Conservation (phyloP, 2,113 vertebrate genomes). For the Gavialis gangeticus region DNA sequence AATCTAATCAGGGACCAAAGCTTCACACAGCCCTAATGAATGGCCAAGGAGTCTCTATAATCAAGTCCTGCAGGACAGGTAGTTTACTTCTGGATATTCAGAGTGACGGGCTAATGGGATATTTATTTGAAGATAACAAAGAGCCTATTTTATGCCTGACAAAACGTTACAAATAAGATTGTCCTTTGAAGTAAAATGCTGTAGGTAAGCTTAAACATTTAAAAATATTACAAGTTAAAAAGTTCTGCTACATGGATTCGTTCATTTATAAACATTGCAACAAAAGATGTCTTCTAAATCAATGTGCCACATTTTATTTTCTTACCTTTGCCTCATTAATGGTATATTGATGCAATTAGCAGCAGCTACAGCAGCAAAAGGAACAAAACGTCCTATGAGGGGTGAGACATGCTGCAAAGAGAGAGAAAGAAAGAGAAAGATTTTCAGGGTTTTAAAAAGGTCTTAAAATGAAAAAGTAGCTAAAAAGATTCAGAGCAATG, state of each 20-base stretch:
- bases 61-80: neutral
- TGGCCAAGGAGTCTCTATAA: neutral
- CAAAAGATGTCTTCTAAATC: neutral
- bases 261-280: neutral
- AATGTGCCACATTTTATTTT: neutral
- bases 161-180: slow-evolving; percentile 5
- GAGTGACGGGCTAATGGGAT: neutral
- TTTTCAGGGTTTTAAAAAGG: neutral
- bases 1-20: too few species aligned
- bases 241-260: neutral
- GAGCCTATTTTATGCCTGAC: neutral
- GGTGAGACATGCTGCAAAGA: slow-evolving; percentile 89
- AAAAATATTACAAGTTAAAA: neutral
- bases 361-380: slow-evolving; percentile 98
- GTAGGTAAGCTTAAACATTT: neutral
- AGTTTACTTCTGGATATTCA: slow-evolving; percentile 9
- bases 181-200: neutral
- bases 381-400: slow-evolving; percentile 95
- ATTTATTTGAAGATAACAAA: slow-evolving; percentile 7
- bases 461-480: neutral
- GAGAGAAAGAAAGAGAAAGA: neutral
- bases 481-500: neutral
- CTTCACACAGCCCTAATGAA: too few species aligned
- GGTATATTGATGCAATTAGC: slow-evolving; percentile 99
- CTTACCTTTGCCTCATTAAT: slow-evolving; percentile 97